Evolutionary conservation across 2,797 vertebrate genomes (phyloP), one percentile per base, ranked within the genome.

Genomic region (Strix occidentalis): DNA sequence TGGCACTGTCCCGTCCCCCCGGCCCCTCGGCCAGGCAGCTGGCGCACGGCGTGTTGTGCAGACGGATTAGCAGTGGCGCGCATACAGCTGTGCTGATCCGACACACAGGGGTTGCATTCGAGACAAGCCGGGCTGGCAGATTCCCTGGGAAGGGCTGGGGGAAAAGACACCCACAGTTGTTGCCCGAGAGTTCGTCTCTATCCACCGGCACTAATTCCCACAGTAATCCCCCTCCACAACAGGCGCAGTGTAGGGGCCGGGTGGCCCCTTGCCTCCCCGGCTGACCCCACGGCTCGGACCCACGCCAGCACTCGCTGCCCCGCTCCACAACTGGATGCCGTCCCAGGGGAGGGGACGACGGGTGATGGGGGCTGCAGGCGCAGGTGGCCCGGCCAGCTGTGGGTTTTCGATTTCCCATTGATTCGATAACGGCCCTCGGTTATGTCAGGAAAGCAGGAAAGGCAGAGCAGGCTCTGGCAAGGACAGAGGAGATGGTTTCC

Each of bases 81-180:
- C 87, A 18, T 79, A 94, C 97, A 97, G 96, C 95, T 97, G 97
- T n/a, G 89, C 96, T 5, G 85, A 95, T 94, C 96, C 92, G 56
- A 71, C 87, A 93, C 89, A 81, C 86, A 65, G 79, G 54, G 93
- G 78, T 13, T 56, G 53, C 61, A n/a, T 65, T 41, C 11, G 81
- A 41, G 94, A 45, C 95, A 4, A 72, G 43, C 93, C 6, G 11
- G 68, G 31, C 77, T 87, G 93, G 89, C 96, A 92, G 79, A 57
- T 80, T 95, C 93, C 91, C 95, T 84, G 64, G 91, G 69, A 82
- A 90, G 95, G 88, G 68, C 35, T 29, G 93, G 39, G 87, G 28
- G 64, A n/a, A 80, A 54, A 85, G 92, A 93, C 89, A 50, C 81
- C 88, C 72, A 54, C 96, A 76, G 75, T 83, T 92, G 94, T 61